phyloP scores from a whole-genome alignment of 2,113 vertebrate genomes.

The Tupaia chinensis region DNA sequence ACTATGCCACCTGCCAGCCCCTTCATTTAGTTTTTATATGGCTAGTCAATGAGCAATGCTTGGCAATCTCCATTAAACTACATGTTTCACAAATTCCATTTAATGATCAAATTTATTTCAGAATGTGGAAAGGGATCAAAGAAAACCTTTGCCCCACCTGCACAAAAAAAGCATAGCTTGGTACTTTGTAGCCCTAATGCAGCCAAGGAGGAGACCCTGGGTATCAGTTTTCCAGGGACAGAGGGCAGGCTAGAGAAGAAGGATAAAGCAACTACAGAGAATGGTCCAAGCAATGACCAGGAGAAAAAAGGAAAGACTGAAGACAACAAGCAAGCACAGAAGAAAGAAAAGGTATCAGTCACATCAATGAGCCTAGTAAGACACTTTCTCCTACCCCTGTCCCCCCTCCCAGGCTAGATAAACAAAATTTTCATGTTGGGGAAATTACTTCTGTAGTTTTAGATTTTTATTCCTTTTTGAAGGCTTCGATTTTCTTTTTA shows the following conservation, averaged over 20 bases:
- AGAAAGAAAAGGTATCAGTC: slow-evolving; percentile 73
- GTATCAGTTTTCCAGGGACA: background rate
- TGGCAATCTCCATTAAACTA: background rate
- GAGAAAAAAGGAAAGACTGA: slow-evolving; percentile 52
- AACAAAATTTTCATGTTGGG: background rate
- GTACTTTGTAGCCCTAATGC: background rate
- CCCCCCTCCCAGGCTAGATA: background rate
- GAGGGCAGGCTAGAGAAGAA: slow-evolving; percentile 53
- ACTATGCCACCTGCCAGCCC: background rate
- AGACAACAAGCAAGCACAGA: slow-evolving; percentile 46
- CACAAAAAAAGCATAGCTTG: slow-evolving; percentile 43
- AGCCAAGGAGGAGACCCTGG: background rate
- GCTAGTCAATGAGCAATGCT: background rate
- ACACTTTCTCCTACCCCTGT: background rate
- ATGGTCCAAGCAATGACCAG: slow-evolving; percentile 15
- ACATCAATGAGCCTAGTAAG: background rate
- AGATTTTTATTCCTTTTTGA: background rate
- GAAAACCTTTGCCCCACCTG: slow-evolving; percentile 71
- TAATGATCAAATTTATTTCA: slow-evolving; percentile 74
- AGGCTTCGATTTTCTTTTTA: slow-evolving; percentile 2
- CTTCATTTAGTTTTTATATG: slow-evolving; percentile 14
- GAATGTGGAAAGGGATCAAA: slow-evolving; percentile 69
- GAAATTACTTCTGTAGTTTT: slow-evolving; percentile 27
- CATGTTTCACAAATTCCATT: slow-evolving; percentile 41
- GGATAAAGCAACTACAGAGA: slow-evolving; percentile 14